A percentile compares a stretch with the other conserved stretches of the same genome.
phyloP scores from a whole-genome alignment of 1,140 invertebrate genomes.

The Chymomyza costata region DNA sequence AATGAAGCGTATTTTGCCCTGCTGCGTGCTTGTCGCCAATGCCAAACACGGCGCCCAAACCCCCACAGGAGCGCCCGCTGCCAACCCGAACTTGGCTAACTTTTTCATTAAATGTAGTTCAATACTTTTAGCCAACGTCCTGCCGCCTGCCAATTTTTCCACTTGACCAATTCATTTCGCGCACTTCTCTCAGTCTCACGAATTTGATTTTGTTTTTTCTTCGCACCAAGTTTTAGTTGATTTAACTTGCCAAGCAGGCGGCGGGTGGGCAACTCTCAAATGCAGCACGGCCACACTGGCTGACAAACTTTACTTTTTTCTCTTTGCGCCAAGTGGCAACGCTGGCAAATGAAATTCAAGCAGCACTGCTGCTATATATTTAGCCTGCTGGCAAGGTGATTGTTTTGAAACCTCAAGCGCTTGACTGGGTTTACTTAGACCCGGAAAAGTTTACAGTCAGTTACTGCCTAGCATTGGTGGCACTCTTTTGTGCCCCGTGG shows the following conservation, averaged over 20 bases:
- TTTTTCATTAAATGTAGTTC: constrained; percentile 73
- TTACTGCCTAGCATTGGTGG: background rate
- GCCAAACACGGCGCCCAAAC: background rate
- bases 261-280: constrained; percentile 23
- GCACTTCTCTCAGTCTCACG: constrained; percentile 29
- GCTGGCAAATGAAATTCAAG: constrained; percentile 53
- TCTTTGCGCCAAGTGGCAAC: constrained; percentile 12
- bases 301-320: too few species aligned
- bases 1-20: background rate
- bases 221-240: constrained; percentile 71
- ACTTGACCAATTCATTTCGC: constrained; percentile 71
- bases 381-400: constrained; percentile 49
- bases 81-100: constrained; percentile 51
- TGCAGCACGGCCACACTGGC: constrained; percentile 7
- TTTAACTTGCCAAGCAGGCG: constrained; percentile 45
- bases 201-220: constrained; percentile 71
- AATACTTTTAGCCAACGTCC: constrained; percentile 53
- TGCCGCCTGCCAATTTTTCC: constrained; percentile 57
- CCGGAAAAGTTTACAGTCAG: background rate
- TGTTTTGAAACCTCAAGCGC: constrained; percentile 68
- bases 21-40: background rate
- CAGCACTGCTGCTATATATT: constrained; percentile 1
- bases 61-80: too few species aligned
- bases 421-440: constrained; percentile 50
- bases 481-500: background rate